phyloP scores from a whole-genome alignment of 2,797 vertebrate genomes.

The Chiroxiphia lanceolata region DNA sequence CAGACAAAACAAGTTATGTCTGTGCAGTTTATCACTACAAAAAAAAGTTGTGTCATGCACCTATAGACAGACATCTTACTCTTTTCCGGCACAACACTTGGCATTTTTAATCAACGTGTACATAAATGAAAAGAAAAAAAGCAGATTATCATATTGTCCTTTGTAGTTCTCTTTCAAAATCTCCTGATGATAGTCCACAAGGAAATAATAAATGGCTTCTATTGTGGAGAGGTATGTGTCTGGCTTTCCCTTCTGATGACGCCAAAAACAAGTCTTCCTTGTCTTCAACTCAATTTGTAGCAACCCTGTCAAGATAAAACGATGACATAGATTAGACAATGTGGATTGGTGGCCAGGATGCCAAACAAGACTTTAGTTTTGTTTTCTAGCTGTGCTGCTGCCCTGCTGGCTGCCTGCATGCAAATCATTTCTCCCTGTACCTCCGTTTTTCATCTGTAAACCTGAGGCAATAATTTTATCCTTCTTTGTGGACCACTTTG shows the following conservation, averaged over 20 bases:
- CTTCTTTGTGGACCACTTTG: not conserved
- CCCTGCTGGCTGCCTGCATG: not conserved
- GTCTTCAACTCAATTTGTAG: slow-evolving; percentile 91
- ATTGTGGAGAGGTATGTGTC: slow-evolving; percentile 95
- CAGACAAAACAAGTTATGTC: not conserved
- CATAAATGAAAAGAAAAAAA: slow-evolving; percentile 96
- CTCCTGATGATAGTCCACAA: slow-evolving; percentile 89
- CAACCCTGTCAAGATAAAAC: slow-evolving; percentile 78
- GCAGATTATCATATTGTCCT: slow-evolving; percentile 94
- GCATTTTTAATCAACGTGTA: slow-evolving; percentile 89
- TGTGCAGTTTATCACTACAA: slow-evolving; percentile 2
- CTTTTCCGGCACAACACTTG: slow-evolving; percentile 80
- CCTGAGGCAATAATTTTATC: not conserved
- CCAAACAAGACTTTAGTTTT: not conserved
- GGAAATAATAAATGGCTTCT: slow-evolving; percentile 97
- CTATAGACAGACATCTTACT: slow-evolving; percentile 71
- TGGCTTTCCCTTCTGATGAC: slow-evolving; percentile 93
- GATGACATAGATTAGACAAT: not conserved
- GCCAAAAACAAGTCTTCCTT: slow-evolving; percentile 96
- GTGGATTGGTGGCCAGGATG: not conserved
- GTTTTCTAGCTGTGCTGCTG: not conserved
- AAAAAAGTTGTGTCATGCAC: slow-evolving; percentile 66
- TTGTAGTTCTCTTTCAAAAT: slow-evolving; percentile 82
- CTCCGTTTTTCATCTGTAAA: not conserved
- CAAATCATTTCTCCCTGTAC: not conserved